Evolutionary conservation across 1,140 invertebrate genomes (phyloP), one percentile per base, ranked within the genome.

Genomic region (Chymomyza costata): DNA sequence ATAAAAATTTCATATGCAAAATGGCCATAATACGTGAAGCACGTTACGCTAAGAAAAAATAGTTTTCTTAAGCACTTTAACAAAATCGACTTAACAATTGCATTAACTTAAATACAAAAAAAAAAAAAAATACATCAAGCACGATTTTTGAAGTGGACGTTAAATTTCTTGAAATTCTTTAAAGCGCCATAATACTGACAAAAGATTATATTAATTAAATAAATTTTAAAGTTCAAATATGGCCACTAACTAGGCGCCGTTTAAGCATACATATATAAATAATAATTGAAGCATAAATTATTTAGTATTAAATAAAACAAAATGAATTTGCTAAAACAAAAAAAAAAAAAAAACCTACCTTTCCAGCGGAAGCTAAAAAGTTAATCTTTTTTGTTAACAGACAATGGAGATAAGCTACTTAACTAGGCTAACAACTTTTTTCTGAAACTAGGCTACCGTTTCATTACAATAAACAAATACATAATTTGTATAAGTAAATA

Each of bases 141-240:
- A 14, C 32, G 32, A 14, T 13, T 34, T 28, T 28, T 34, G 8
- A 34, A n/a, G 32, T 34, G 8, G 25, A n/a, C 31, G 31, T 31
- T 78, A 80, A 67, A 73, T 78, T 55, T 37, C 13, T 37, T 25
- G 16, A 66, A 74, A 46, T 51, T 41, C 10, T 28, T 28, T 28
- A 10, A 5, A 50, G 54, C 40, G 63, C 34, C 49, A 80, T 73
- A 73, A 67, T 64, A 49, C 51, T 57, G 67, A 67, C 71, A 30
- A 67, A 51, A 78, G 71, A 78, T 78, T 80, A 78, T 73, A 60
- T 59, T 63, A 64, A 55, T 39, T 45, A 64, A 67, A 80, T 78
- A 78, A 78, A 78, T 78, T 70, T 64, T 56, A 16, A 10, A 31
- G 55, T n/a, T 21, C 50, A 19, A 52, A 11, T 21, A 48, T 45